These are phyloP conservation scores for Brachyhypopomus occidentalis DNA, from an alignment of 2,113 vertebrate species.

Conservation along the genomic window DNA sequence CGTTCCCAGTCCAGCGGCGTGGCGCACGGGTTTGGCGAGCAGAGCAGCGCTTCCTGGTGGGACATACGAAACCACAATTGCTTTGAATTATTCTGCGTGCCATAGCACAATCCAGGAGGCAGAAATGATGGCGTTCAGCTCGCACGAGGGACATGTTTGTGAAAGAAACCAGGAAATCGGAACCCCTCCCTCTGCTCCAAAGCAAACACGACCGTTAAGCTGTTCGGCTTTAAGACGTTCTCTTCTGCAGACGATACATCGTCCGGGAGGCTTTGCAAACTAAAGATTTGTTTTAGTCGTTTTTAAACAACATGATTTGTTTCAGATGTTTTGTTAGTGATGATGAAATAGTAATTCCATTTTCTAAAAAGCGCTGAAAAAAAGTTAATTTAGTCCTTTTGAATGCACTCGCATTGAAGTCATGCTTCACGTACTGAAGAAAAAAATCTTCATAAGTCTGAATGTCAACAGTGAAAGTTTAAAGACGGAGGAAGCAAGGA, in stretches of 20 bases:
- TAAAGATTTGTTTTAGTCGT: background rate
- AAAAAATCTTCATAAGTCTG: conserved; percentile 22
- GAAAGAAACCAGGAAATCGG: conserved; percentile 8
- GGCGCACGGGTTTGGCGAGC: background rate
- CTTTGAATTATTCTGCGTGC: conserved; percentile 27
- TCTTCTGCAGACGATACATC: background rate
- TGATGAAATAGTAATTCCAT: background rate
- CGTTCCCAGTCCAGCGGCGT: conserved; percentile 2
- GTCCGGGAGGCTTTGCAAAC: no score
- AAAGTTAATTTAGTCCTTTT: conserved; percentile 8
- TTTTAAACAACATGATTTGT: background rate
- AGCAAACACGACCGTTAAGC: background rate
- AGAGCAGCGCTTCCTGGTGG: conserved; percentile 10
- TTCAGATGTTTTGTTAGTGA: background rate
- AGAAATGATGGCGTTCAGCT: conserved; percentile 1
- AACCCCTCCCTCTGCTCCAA: background rate
- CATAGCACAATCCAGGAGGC: background rate
- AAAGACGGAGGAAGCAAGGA: background rate
- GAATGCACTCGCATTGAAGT: background rate
- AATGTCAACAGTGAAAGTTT: background rate
- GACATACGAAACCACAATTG: conserved; percentile 15
- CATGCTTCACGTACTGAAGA: background rate
- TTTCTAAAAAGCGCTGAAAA: conserved; percentile 2
- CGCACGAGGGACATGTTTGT: background rate
- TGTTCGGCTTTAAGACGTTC: background rate